Evolutionary conservation across 2,797 vertebrate species (phyloP).

Genomic region (Ctenochaetus hawaiiensis): DNA sequence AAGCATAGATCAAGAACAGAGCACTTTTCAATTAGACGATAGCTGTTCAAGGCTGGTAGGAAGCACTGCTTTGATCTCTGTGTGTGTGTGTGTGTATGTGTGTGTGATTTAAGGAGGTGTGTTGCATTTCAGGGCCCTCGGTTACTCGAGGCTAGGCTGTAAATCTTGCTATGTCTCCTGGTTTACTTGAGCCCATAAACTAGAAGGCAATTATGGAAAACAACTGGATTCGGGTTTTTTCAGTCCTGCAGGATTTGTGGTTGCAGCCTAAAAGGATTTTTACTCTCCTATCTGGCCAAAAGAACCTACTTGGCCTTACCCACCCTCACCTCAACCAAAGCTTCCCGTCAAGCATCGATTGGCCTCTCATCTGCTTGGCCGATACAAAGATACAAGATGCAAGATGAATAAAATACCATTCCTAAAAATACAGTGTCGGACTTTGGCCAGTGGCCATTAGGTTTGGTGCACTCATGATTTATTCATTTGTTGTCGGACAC

Average conservation of each 20-base stretch:
- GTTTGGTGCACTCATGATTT: slow-evolving; percentile 67
- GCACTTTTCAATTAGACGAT: slow-evolving; percentile 71
- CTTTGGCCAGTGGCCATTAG: slow-evolving; percentile 59
- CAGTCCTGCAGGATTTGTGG: slow-evolving; percentile 76
- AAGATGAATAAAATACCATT: slow-evolving; percentile 43
- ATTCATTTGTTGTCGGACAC: slow-evolving; percentile 67
- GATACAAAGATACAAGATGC: slow-evolving; percentile 35
- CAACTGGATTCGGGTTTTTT: slow-evolving; percentile 75
- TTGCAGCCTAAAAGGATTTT: slow-evolving; percentile 67
- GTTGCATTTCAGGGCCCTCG: slow-evolving; percentile 62
- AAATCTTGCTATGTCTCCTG: slow-evolving; percentile 67
- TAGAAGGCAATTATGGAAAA: slow-evolving; percentile 79
- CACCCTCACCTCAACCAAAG: slow-evolving; percentile 19
- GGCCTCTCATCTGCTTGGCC: slow-evolving; percentile 43
- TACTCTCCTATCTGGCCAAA: slow-evolving; percentile 42
- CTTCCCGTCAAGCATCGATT: slow-evolving; percentile 69
- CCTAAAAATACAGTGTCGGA: slow-evolving; percentile 66
- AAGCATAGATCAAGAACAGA: slow-evolving; percentile 60
- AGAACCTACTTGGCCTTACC: slow-evolving; percentile 50
- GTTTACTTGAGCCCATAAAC: slow-evolving; percentile 70
- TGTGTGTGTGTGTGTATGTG: slow-evolving; percentile 38
- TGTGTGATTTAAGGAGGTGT: slow-evolving; percentile 58
- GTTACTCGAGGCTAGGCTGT: slow-evolving; percentile 54
- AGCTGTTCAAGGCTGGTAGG: slow-evolving; percentile 51
- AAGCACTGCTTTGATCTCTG: slow-evolving; percentile 63